A percentile compares a stretch with the other conserved stretches of the same genome.
Conservation (phyloP, 1,140 invertebrate genomes). For the Drosophila chauvacae region DNA sequence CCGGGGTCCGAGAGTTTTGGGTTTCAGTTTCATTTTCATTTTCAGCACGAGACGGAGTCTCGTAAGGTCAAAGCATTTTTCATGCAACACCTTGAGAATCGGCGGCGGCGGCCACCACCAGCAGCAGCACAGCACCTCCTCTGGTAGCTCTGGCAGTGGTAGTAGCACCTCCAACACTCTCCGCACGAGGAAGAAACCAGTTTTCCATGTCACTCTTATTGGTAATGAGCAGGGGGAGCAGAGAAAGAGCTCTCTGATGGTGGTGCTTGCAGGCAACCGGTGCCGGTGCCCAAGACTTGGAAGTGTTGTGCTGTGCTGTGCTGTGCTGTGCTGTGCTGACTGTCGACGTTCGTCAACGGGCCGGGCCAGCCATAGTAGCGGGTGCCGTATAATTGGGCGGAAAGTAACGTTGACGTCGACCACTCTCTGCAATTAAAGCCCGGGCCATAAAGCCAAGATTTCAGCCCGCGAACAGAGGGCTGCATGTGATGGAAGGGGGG, state of each 20-base stretch:
- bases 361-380: constrained; percentile 14
- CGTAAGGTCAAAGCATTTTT: constrained; percentile 70
- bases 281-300: constrained; percentile 7
- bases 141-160: background rate
- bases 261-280: constrained; percentile 4
- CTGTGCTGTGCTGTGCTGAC: background rate
- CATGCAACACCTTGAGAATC: constrained; percentile 73
- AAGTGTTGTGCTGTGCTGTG: background rate
- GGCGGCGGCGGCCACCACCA: constrained; percentile 27
- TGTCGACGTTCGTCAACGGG: constrained; percentile 30
- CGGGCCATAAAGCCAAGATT: constrained; percentile 29
- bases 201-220: constrained; percentile 26
- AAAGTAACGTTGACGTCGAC: constrained; percentile 56
- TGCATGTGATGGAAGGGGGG: background rate
- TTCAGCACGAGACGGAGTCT: constrained; percentile 17
- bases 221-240: constrained; percentile 19
- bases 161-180: constrained; percentile 2
- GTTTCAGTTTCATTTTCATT: constrained; percentile 3
- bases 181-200: background rate
- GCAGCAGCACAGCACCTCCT: constrained; percentile 13
- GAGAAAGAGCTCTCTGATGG: constrained; percentile 7
- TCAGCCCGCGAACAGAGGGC: background rate
- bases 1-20: background rate
- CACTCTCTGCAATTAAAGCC: constrained; percentile 39
- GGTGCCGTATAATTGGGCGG: constrained; percentile 63